Evolutionary conservation across 2,888 invertebrate genomes (phyloP).

Genomic region (Nomada ferruginata): DNA sequence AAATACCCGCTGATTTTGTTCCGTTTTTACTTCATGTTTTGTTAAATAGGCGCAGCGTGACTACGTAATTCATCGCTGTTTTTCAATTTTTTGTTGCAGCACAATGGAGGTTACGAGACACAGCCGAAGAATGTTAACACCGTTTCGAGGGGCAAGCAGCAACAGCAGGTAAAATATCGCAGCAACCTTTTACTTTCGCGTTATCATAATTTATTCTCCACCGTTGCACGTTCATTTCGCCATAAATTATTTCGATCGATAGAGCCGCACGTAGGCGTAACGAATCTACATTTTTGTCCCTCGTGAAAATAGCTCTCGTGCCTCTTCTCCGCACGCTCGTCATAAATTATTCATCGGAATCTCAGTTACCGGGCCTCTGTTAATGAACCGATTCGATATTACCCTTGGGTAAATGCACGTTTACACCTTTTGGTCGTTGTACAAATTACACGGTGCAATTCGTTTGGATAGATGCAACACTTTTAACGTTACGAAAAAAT

Average conservation of each 20-base stretch:
- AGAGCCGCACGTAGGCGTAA: not conserved
- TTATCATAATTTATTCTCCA: not conserved
- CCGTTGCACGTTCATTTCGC: not conserved
- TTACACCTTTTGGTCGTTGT: not conserved
- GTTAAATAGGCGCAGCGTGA: not conserved
- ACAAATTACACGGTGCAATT: slow-evolving; percentile 23
- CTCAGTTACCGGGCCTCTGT: slow-evolving; percentile 16
- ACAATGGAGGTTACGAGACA: slow-evolving; percentile 81
- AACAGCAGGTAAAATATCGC: slow-evolving; percentile 70
- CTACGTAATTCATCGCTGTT: slow-evolving; percentile 1
- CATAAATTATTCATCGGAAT: slow-evolving; percentile 24
- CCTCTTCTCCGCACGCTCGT: not conserved
- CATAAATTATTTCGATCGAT: slow-evolving; percentile 12
- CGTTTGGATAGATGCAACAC: not conserved
- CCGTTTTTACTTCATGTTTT: not conserved
- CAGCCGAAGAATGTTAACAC: slow-evolving; percentile 77
- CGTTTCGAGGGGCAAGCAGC: slow-evolving; percentile 74
- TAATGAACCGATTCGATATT: slow-evolving; percentile 23
- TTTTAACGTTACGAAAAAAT: not conserved
- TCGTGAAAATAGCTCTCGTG: slow-evolving; percentile 17
- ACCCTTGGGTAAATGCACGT: not conserved
- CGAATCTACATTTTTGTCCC: not conserved
- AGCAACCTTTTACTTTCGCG: not conserved
- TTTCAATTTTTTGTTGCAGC: slow-evolving; percentile 76
- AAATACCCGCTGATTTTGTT: not conserved